Base-by-base conservation (phyloP, 2,797 vertebrate genomes). In the Alectoris magna region DNA sequence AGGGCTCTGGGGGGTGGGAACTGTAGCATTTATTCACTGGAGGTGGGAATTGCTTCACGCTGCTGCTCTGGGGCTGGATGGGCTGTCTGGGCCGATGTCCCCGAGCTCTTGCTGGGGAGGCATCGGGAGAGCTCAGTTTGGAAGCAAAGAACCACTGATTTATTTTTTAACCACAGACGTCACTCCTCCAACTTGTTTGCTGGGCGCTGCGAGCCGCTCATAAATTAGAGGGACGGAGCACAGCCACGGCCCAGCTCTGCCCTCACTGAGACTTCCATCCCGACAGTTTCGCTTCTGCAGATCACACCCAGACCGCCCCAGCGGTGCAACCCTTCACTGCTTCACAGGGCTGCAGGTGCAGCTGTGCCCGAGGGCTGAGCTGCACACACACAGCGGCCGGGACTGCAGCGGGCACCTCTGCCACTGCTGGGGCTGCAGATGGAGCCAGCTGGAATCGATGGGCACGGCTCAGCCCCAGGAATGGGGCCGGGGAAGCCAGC, bases 221-320 rank as follows among this genome's bases (percentile, higher is more conserved):
- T 39, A 46, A 62, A 34, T 71, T 19, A 41, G 21, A 26, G 49
- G 8, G 63, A 16, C 46, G 27, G 6, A 1, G 22, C 15, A 18
- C 27, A 12, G 3, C 29, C 55, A 12, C 13, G 38, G 5, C 24
- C 55, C 44, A 1, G 14, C 69, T 4, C 67, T 1, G 0, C 29
- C 23, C 26, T 9, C 55, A 3, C 41, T 3, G 0, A 5, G 7
- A 3, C 26, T 7, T 9, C 5, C 0, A 1, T 58, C 21, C 6
- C 14, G 41, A 9, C 2, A 3, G 23, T 15, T 63, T 26, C 14
- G 19, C 18, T 75, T 29, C 27, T 29, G 17, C 31, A n/a, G 29
- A 41, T 13, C 1, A 2, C 31, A 11, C 36, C 59, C 51, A 3
- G 5, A 11, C 56, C 46, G 29, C 44, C 39, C 62, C 31, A 17